Percentiles rank a stretch among this genome's conserved stretches.
These are phyloP conservation scores for Drosophila melanosoma DNA, from an alignment of 2,888 invertebrate genomes.

Conservation along the genomic window DNA sequence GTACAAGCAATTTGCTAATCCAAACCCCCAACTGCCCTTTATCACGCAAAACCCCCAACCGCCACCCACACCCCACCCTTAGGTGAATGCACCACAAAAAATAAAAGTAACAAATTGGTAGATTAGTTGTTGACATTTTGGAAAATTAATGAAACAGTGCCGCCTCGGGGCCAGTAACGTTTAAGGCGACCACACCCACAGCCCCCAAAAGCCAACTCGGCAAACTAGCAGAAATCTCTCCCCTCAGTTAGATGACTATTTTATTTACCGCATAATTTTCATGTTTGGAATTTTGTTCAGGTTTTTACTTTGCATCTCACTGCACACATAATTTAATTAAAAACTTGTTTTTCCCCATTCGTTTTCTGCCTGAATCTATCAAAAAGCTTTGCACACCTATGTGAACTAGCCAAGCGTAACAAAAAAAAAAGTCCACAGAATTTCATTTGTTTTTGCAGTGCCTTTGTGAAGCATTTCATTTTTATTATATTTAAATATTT, in stretches of 20 bases:
- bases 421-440: conserved; percentile 50
- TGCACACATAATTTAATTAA: conserved; percentile 80
- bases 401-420: conserved; percentile 51
- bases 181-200: conserved; percentile 30
- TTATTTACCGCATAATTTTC: conserved; percentile 74
- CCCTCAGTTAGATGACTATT: conserved; percentile 34
- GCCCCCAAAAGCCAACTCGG: neutral
- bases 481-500: conserved; percentile 40
- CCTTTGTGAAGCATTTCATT: conserved; percentile 54
- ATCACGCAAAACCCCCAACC: conserved; percentile 1
- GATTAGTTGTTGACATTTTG: conserved; percentile 83
- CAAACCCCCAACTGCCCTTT: conserved; percentile 21
- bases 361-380: conserved; percentile 45
- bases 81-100: conserved; percentile 45
- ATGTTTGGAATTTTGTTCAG: conserved; percentile 36
- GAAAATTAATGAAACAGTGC: conserved; percentile 82
- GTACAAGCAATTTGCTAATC: conserved; percentile 70
- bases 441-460: conserved; percentile 57
- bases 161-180: conserved; percentile 59
- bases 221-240: neutral
- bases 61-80: neutral
- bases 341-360: conserved; percentile 41
- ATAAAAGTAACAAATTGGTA: conserved; percentile 81
- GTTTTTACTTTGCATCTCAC: conserved; percentile 66
- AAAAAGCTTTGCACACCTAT: conserved; percentile 60